Conservation (phyloP, 2,888 invertebrate species). For the Leptopilina myrica region DNA sequence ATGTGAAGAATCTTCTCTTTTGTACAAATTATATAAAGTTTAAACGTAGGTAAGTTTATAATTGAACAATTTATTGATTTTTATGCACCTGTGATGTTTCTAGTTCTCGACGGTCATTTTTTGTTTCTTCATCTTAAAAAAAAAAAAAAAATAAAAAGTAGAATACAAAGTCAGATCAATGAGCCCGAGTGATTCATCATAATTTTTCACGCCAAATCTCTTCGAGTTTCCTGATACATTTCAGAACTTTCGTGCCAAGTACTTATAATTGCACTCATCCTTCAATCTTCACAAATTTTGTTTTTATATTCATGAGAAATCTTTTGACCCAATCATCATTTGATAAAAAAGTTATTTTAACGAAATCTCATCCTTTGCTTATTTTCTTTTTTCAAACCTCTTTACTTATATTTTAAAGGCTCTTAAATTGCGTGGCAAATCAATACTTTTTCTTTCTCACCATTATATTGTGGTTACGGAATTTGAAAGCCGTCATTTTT, state of each 20-base stretch:
- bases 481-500: background rate
- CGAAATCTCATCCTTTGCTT: background rate
- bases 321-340: background rate
- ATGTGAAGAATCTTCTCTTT: constrained; percentile 29
- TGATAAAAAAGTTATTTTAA: background rate
- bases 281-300: constrained; percentile 15
- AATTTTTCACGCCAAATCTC: constrained; percentile 22
- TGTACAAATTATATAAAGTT: constrained; percentile 38
- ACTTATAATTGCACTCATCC: constrained; percentile 45
- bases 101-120: constrained; percentile 9
- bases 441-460: background rate
- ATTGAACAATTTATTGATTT: constrained; percentile 21
- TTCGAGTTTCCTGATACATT: constrained; percentile 46
- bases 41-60: constrained; percentile 36
- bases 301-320: constrained; percentile 26
- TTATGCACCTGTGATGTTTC: constrained; percentile 30
- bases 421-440: constrained; percentile 9
- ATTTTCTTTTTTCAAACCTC: background rate
- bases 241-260: constrained; percentile 42
- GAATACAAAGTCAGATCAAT: constrained; percentile 28
- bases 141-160: background rate
- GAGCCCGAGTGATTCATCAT: constrained; percentile 27
- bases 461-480: background rate
- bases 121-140: background rate
- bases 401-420: constrained; percentile 7